phyloP scores from a whole-genome alignment of 2,888 invertebrate species.

The Furcula furcula region DNA sequence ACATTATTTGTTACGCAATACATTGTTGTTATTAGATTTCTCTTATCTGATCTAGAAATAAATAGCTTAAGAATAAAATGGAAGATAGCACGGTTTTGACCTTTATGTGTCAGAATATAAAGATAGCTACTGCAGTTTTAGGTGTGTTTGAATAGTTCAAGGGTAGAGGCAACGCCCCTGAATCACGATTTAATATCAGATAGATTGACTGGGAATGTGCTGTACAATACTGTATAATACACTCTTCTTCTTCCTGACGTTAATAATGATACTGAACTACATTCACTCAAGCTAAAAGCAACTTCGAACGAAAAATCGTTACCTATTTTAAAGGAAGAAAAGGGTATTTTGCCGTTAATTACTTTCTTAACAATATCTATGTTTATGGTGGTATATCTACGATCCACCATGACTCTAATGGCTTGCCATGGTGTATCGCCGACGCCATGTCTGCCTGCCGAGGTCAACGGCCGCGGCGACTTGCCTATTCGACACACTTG shows the following conservation, averaged over 20 bases:
- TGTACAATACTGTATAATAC: no score
- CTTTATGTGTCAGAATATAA: conserved; percentile 18
- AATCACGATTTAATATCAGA: conserved; percentile 5
- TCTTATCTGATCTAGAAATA: conserved; percentile 7
- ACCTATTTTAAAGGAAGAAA: no score
- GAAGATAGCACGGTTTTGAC: conserved; percentile 15
- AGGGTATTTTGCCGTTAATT: not conserved
- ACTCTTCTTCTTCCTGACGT: no score
- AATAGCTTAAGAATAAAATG: conserved; percentile 4
- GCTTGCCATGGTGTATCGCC: conserved; percentile 52
- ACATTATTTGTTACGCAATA: not conserved
- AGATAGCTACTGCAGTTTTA: conserved; percentile 12
- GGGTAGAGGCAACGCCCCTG: conserved; percentile 30
- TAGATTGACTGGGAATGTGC: not conserved
- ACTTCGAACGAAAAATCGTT: no score
- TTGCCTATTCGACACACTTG: conserved; percentile 59
- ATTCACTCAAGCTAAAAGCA: no score
- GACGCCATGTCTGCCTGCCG: conserved; percentile 66
- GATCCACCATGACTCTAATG: conserved; percentile 42
- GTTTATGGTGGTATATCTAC: conserved; percentile 5
- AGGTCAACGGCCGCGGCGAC: conserved; percentile 57
- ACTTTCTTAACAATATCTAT: conserved; percentile 1
- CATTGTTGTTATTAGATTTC: conserved; percentile 1
- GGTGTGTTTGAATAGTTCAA: conserved; percentile 31
- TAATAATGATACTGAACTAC: no score